phyloP scores from a whole-genome alignment of 2,797 vertebrate genomes.

The Coilia nasus region DNA sequence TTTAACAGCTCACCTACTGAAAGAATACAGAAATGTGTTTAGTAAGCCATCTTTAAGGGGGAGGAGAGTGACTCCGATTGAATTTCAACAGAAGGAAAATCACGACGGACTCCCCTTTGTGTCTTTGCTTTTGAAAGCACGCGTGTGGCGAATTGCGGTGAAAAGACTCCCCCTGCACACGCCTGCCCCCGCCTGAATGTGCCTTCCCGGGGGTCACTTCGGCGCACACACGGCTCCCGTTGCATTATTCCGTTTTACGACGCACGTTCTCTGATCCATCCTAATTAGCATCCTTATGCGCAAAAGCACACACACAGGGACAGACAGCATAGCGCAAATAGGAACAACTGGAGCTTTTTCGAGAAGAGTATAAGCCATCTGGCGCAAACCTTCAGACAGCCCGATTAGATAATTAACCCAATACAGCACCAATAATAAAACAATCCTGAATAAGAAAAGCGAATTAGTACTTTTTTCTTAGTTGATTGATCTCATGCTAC shows the following conservation, averaged over 20 bases:
- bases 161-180: conserved; percentile 76
- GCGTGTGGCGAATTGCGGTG: conserved; percentile 82
- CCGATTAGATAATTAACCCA: conserved; percentile 84
- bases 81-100: conserved; percentile 16
- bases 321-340: conserved; percentile 77
- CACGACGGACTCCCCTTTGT: conserved; percentile 34
- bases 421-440: conserved; percentile 74
- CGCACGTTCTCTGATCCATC: conserved; percentile 75
- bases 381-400: conserved; percentile 79
- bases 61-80: conserved; percentile 1
- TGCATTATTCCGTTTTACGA: conserved; percentile 84
- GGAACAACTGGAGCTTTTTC: conserved; percentile 78
- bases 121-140: conserved; percentile 68
- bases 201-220: conserved; percentile 80
- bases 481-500: conserved; percentile 36
- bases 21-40: background rate
- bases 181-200: conserved; percentile 68
- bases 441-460: conserved; percentile 71
- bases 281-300: conserved; percentile 76
- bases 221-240: conserved; percentile 72
- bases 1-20: background rate
- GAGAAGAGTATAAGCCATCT: conserved; percentile 84
- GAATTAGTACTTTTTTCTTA: conserved; percentile 72
- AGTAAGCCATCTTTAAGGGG: background rate
- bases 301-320: conserved; percentile 53